Conservation (phyloP, 1,140 invertebrate species). For the Cataglyphis hispanica region DNA sequence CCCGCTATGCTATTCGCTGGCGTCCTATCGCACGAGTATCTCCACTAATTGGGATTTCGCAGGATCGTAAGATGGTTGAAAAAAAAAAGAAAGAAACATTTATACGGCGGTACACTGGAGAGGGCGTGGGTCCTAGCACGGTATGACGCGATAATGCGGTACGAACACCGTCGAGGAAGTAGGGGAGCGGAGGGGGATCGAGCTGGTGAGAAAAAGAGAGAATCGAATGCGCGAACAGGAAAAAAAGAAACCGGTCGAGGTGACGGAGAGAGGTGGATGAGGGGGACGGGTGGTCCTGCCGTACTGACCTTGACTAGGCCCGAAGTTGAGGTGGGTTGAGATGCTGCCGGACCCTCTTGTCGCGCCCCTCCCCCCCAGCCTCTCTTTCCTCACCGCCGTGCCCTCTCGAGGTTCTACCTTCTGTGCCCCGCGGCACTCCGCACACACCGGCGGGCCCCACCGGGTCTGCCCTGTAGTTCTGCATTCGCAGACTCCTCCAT, state of each 20-base stretch:
- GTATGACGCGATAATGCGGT: slow-evolving; percentile 80
- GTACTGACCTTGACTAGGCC: slow-evolving; percentile 85
- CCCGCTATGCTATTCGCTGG: slow-evolving; percentile 14
- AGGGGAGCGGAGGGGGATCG: not conserved
- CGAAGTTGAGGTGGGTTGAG: slow-evolving; percentile 84
- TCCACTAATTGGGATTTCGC: slow-evolving; percentile 75
- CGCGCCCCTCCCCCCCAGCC: slow-evolving; percentile 64
- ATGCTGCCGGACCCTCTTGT: slow-evolving; percentile 81
- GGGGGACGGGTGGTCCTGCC: slow-evolving; percentile 72
- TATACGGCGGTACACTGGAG: slow-evolving; percentile 55
- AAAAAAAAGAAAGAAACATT: slow-evolving; percentile 12
- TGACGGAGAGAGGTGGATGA: slow-evolving; percentile 60
- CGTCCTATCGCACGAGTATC: slow-evolving; percentile 68
- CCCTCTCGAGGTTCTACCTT: slow-evolving; percentile 28
- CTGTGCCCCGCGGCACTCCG: slow-evolving; percentile 36
- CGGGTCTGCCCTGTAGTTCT: slow-evolving; percentile 83
- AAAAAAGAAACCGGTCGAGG: slow-evolving; percentile 56
- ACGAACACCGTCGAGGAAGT: slow-evolving; percentile 55
- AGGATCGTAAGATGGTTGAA: slow-evolving; percentile 44
- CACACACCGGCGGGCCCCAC: slow-evolving; percentile 64
- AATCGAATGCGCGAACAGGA: slow-evolving; percentile 22
- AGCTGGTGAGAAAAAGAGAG: slow-evolving; percentile 32
- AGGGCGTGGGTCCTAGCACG: slow-evolving; percentile 71
- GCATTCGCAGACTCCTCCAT: slow-evolving; percentile 87
- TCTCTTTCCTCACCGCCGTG: slow-evolving; percentile 2